Evolutionary conservation across 2,113 vertebrate species (phyloP), one percentile per base, ranked within the genome.

Genomic region (Formicarius rufipectus): DNA sequence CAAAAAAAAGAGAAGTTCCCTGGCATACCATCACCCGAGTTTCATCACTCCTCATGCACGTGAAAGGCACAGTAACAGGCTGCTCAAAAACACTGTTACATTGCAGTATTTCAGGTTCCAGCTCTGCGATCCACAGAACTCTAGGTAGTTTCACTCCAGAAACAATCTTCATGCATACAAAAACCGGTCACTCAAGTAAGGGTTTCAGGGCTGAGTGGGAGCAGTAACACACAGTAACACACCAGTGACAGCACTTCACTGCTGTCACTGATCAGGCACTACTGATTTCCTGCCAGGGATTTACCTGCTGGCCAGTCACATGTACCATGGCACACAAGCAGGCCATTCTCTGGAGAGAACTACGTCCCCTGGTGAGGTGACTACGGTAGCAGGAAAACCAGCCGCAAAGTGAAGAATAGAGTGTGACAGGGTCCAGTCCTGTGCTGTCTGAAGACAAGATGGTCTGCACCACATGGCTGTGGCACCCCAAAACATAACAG

Each of bases 401-500:
- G 42, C 47, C 40, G 33, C 30, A n/a, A 39, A 50, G 24, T 52
- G 59, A 52, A 52, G 42, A 47, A n/a, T 1, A 35, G 27, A 16
- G 19, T 6, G 22, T 10, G 18, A 42, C 25, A 28, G 40, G 15
- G 40, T 59, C 33, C 42, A 22, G 37, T 44, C 31, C 75, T 28
- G 33, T 13, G 39, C 72, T 83, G 16, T 25, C 14, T 5, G 37
- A 60, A 63, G 72, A 73, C 42, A 37, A 27, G 76, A 56, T 13
- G 14, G 33, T 19, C 11, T 22, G 47, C 27, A 33, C 21, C 28
- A 2, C 22, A 4, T 2, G 8, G 80, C 47, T 6, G 0, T 28
- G 37, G 44, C 55, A 64, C 15, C 20, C 25, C 53, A 58, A 60
- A 45, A 58, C 19, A 7, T 12, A 50, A 15, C 19, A 39, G 1